Evolutionary conservation across 1,140 invertebrate species (phyloP), one percentile per base, ranked within the genome.

Genomic region (Drosophila oshimai): DNA sequence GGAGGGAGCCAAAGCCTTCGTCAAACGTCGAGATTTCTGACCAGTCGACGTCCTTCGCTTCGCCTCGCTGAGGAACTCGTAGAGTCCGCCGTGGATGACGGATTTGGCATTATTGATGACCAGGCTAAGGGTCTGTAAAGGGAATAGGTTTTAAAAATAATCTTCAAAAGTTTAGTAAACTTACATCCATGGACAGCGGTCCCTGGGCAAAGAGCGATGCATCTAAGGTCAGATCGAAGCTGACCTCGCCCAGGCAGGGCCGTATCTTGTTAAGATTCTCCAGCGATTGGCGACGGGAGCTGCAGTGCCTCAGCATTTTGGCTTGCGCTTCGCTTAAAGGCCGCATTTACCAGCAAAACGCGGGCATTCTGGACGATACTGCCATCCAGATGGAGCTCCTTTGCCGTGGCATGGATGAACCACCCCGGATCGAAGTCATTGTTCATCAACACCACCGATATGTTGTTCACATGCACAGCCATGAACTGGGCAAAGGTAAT

Each of bases 401-500:
- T 94, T 1, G 95, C 94, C 22, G 94, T 95, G 10, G 94, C 93
- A 91, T 96, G 95, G 0, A 96, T 92, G 24, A 96, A 92, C 93
- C 95, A 97, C 15, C 95, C 94, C 41, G 95, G 94, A 45, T 93
- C 93, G n/a, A 81, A 68, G 18, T 88, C 71, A 31, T 93, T 92
- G 45, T 93, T 92, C 60, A 96, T 92, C 41, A 95, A 91, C 71
- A 96, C 94, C 6, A 97, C 92, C 57, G 95, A 96, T 62, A 97
- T 93, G 87, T 97, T 96, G 68, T 95, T 94, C 24, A 98, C 93
- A 81, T 97, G 95, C 18, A 98, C 93, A n/a, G 95, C 95, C 94
- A 96, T 95, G 91, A 97, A 97, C 95, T 97, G 96, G 70, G 95
- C 95, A 93, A 96, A 95, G 78, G 94, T 95, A 47, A 95, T 95